A percentile compares a stretch with the other conserved stretches of the same genome.
phyloP scores from a whole-genome alignment of 2,113 vertebrate genomes.

The Pitta sordida region DNA sequence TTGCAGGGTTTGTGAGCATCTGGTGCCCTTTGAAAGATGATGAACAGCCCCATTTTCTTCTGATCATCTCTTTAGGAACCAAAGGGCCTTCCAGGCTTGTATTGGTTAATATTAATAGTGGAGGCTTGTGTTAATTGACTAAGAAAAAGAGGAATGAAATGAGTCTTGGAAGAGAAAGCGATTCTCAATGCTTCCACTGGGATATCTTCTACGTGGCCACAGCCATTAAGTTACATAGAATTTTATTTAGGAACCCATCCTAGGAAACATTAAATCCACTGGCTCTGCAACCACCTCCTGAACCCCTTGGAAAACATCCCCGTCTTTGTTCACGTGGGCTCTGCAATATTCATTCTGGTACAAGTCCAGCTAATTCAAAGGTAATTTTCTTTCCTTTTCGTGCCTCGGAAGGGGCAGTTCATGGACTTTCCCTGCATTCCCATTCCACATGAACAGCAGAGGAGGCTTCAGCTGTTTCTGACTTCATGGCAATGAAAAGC shows the following conservation, averaged over 20 bases:
- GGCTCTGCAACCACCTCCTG: neutral
- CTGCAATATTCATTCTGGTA: neutral
- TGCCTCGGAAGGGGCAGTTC: neutral
- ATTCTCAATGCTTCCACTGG: neutral
- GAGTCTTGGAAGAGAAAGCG: neutral
- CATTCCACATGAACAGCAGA: neutral
- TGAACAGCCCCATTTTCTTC: neutral
- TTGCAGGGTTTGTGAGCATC: neutral
- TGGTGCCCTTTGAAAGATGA: conserved; percentile 21
- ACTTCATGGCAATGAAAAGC: neutral
- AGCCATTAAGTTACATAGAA: neutral
- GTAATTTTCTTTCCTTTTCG: neutral
- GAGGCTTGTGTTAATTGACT: conserved; percentile 28
- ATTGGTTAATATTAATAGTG: neutral
- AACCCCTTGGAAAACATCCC: neutral
- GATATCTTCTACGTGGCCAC: neutral
- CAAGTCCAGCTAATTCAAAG: neutral
- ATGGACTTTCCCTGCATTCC: neutral
- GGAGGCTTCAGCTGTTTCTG: neutral
- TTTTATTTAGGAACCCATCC: neutral
- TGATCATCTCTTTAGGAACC: neutral
- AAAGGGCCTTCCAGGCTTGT: neutral
- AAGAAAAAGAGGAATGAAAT: conserved; percentile 22
- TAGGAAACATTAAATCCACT: neutral
- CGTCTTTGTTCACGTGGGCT: fast-evolving